Percentiles rank a stretch among this genome's conserved stretches.
Conservation (phyloP, 2,113 vertebrate genomes). For the Procapra przewalskii region DNA sequence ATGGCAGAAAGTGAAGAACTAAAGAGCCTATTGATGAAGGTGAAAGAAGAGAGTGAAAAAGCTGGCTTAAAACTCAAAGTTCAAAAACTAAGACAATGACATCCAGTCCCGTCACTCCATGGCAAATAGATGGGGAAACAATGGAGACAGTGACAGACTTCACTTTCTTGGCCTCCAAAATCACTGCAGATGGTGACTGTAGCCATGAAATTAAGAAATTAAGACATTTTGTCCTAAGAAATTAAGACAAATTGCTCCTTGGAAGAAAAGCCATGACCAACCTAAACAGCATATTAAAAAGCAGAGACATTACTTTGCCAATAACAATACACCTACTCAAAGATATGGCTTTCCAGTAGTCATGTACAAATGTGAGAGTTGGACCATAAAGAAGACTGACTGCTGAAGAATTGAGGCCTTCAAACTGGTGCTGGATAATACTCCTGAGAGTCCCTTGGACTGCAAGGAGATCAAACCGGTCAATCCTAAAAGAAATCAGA, state of each 20-base stretch:
- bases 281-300: neutral
- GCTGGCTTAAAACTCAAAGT: neutral
- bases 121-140: neutral
- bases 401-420: neutral
- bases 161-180: neutral
- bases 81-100: neutral
- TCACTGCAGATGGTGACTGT: neutral
- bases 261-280: neutral
- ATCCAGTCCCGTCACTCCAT: neutral
- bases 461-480: neutral
- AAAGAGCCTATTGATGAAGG: neutral
- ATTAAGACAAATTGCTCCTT: neutral
- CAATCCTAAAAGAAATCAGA: neutral
- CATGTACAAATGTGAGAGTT: neutral
- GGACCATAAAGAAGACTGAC: neutral
- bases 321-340: neutral
- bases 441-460: neutral
- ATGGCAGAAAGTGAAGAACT: neutral
- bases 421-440: neutral
- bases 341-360: neutral
- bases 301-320: neutral
- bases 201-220: neutral
- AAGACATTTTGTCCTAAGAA: neutral
- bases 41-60: neutral
- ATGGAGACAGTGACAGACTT: neutral